phyloP scores from a whole-genome alignment of 2,888 invertebrate genomes.

The Pseudococcus longispinus region DNA sequence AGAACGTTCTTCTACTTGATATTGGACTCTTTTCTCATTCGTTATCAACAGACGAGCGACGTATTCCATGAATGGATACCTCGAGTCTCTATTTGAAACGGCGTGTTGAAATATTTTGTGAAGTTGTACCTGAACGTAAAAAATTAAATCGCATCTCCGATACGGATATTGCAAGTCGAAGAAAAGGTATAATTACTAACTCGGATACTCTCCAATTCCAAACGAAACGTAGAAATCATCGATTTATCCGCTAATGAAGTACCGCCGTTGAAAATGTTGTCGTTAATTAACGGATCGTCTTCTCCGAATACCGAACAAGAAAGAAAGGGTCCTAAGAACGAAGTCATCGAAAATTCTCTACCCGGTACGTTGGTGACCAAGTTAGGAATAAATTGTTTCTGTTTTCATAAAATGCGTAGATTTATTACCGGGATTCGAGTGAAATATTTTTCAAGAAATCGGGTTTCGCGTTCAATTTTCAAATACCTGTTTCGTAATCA shows the following conservation, averaged over 20 bases:
- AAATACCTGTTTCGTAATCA: conserved; percentile 68
- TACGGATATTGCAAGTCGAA: neutral
- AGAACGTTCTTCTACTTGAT: conserved; percentile 86
- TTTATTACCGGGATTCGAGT: neutral
- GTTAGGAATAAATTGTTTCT: conserved; percentile 76
- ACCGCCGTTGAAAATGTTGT: conserved; percentile 68
- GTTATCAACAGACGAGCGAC: conserved; percentile 77
- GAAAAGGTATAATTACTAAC: conserved; percentile 61
- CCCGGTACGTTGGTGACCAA: conserved; percentile 76
- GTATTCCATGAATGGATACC: conserved; percentile 81
- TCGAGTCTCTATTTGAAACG: conserved; percentile 79
- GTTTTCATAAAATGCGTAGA: conserved; percentile 59
- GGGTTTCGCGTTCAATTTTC: neutral
- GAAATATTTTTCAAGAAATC: neutral
- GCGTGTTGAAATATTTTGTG: conserved; percentile 85
- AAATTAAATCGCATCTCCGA: conserved; percentile 7
- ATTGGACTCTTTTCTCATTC: conserved; percentile 87
- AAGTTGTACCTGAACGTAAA: conserved; percentile 68
- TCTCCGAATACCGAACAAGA: conserved; percentile 91
- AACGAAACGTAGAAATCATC: conserved; percentile 75
- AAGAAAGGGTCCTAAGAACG: conserved; percentile 91
- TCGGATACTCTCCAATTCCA: conserved; percentile 81
- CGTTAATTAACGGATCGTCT: conserved; percentile 88
- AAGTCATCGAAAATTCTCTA: conserved; percentile 82
- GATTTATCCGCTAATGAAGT: conserved; percentile 71